A percentile compares a stretch with the other conserved stretches of the same genome.
Conservation (phyloP, 2,888 invertebrate genomes). For the Sipha maydis region DNA sequence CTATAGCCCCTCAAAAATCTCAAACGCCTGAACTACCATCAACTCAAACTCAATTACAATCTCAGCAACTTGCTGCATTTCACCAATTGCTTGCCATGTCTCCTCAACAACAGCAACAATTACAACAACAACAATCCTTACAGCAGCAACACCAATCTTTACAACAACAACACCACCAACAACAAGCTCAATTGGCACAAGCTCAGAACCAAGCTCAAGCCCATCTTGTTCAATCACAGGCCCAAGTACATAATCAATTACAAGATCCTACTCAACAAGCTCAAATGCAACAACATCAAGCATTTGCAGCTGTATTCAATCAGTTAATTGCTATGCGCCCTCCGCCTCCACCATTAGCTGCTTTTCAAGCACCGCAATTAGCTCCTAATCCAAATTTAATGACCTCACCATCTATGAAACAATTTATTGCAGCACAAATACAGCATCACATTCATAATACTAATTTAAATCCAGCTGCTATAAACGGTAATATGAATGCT, state of each 20-base stretch:
- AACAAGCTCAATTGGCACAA: constrained; percentile 57
- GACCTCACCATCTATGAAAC: constrained; percentile 58
- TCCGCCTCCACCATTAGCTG: constrained; percentile 50
- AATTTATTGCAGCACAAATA: constrained; percentile 58
- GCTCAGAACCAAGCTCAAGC: constrained; percentile 59
- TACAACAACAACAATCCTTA: constrained; percentile 30
- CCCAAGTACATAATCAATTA: constrained; percentile 56
- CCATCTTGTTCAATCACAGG: constrained; percentile 57
- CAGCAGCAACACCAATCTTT: constrained; percentile 40
- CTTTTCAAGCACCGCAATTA: constrained; percentile 56
- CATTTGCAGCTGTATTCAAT: constrained; percentile 58
- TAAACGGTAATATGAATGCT: constrained; percentile 61
- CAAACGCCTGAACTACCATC: constrained; percentile 55
- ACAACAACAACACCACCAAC: constrained; percentile 59
- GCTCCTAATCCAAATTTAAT: constrained; percentile 57
- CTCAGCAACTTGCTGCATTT: constrained; percentile 55
- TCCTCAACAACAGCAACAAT: constrained; percentile 37
- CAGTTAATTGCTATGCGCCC: constrained; percentile 59
- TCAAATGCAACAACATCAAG: constrained; percentile 60
- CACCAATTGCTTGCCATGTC: constrained; percentile 48
- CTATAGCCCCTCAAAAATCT: constrained; percentile 56
- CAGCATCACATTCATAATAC: constrained; percentile 58
- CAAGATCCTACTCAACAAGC: constrained; percentile 58
- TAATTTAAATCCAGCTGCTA: constrained; percentile 57
- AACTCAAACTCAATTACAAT: constrained; percentile 58